Percentiles rank a stretch among this genome's conserved stretches.
These are phyloP conservation scores for Drosophila formosana DNA, from an alignment of 2,888 invertebrate genomes.

Conservation along the genomic window DNA sequence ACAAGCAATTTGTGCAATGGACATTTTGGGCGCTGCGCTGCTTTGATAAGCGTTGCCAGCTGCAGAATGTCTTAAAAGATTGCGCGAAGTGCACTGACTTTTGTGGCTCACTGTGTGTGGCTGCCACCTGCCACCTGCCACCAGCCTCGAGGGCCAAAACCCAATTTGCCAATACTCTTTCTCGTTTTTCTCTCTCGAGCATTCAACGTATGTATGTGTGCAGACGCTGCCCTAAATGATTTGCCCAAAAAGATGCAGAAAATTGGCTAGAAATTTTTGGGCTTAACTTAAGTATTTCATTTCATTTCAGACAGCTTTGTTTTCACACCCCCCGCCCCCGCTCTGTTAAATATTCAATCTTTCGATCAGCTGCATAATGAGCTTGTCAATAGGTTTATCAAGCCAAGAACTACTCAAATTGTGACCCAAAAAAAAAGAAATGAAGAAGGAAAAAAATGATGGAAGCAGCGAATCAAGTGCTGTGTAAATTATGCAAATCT, in stretches of 20 bases:
- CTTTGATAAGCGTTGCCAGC: constrained; percentile 74
- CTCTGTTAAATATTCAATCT: background rate
- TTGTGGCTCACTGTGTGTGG: constrained; percentile 31
- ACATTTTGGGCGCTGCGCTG: constrained; percentile 67
- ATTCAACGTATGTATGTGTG: background rate
- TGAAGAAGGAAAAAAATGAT: constrained; percentile 4
- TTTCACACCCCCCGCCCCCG: background rate
- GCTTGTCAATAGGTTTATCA: constrained; percentile 77
- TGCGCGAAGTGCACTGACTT: constrained; percentile 73
- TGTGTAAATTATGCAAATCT: constrained; percentile 77
- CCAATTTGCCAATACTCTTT: constrained; percentile 17
- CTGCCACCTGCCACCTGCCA: constrained; percentile 16
- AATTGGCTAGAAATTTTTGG: constrained; percentile 7
- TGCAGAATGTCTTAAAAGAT: constrained; percentile 77
- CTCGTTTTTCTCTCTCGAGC: constrained; percentile 1
- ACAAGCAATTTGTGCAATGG: constrained; percentile 76
- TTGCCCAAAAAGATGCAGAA: constrained; percentile 8
- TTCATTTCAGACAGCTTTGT: background rate
- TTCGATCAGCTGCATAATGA: constrained; percentile 59
- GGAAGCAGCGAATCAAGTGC: constrained; percentile 61
- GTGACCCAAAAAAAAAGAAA: constrained; percentile 60
- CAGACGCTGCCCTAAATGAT: constrained; percentile 2
- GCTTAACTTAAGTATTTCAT: background rate
- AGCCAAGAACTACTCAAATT: constrained; percentile 60
- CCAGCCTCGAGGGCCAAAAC: constrained; percentile 22